Conservation (phyloP, 2,888 invertebrate genomes). For the Flexamia atlantica region DNA sequence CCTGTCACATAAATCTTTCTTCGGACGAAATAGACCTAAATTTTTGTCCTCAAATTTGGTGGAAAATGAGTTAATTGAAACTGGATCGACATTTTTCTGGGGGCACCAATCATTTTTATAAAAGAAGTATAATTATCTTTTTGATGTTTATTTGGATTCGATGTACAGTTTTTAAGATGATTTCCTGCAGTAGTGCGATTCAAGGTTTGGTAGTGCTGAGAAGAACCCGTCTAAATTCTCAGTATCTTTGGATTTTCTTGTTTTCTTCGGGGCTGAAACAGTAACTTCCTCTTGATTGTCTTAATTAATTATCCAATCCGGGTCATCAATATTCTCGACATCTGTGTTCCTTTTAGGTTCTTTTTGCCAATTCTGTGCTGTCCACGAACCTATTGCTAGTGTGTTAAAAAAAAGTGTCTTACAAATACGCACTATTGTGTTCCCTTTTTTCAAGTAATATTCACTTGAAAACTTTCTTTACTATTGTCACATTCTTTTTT, state of each 20-base stretch:
- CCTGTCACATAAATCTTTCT: slow-evolving; percentile 61
- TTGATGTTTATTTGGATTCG: slow-evolving; percentile 53
- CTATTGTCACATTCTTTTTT: background rate
- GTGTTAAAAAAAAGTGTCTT: slow-evolving; percentile 14
- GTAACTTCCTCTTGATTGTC: background rate
- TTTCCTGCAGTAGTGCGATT: slow-evolving; percentile 60
- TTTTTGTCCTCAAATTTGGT: slow-evolving; percentile 34
- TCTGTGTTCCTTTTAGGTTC: no score
- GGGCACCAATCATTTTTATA: slow-evolving; percentile 22
- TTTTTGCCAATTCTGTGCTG: background rate
- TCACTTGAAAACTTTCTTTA: background rate
- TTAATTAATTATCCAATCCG: background rate
- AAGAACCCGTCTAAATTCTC: slow-evolving; percentile 13
- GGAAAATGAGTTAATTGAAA: slow-evolving; percentile 15
- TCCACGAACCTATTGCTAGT: background rate
- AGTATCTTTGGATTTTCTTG: slow-evolving; percentile 9
- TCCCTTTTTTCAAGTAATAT: slow-evolving; percentile 14
- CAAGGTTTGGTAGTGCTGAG: slow-evolving; percentile 32
- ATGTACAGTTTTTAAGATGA: slow-evolving; percentile 13
- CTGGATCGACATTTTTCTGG: background rate
- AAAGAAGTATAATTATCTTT: slow-evolving; percentile 25
- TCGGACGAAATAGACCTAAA: slow-evolving; percentile 64
- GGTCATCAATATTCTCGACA: no score
- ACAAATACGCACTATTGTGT: slow-evolving; percentile 13
- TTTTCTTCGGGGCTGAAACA: background rate